Conservation (phyloP, 2,797 vertebrate genomes). For the Nothura maculosa region DNA sequence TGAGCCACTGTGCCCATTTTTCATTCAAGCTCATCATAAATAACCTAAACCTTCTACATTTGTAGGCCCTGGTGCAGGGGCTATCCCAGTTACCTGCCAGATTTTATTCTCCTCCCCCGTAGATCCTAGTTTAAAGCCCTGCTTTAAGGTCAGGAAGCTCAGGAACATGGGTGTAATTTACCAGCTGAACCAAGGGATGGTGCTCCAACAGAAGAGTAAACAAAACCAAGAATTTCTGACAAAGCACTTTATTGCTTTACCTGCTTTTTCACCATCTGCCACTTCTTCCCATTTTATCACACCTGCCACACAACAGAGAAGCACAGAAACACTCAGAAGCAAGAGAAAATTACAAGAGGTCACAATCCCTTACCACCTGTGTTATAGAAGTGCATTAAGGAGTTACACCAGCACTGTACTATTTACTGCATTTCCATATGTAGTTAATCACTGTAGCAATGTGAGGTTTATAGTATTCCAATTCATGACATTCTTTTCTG, state of each 20-base stretch:
- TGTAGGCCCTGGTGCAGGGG: neutral
- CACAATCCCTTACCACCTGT: neutral
- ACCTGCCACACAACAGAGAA: neutral
- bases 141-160: neutral
- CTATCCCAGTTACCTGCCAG: neutral
- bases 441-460: neutral
- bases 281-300: neutral
- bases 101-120: neutral
- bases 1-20: neutral
- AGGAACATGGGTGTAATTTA: neutral
- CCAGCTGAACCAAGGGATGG: slow-evolving; percentile 19
- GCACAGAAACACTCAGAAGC: neutral
- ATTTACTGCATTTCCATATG: neutral
- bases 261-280: neutral
- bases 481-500: neutral
- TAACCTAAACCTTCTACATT: neutral
- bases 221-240: neutral
- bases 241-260: neutral
- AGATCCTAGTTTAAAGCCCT: neutral
- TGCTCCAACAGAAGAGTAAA: slow-evolving; percentile 6
- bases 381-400: neutral
- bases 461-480: neutral
- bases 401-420: neutral
- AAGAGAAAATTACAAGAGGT: neutral
- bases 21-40: neutral